Evolutionary conservation across 2,888 invertebrate species (phyloP).

Genomic region (Teinopalpus imperialis): DNA sequence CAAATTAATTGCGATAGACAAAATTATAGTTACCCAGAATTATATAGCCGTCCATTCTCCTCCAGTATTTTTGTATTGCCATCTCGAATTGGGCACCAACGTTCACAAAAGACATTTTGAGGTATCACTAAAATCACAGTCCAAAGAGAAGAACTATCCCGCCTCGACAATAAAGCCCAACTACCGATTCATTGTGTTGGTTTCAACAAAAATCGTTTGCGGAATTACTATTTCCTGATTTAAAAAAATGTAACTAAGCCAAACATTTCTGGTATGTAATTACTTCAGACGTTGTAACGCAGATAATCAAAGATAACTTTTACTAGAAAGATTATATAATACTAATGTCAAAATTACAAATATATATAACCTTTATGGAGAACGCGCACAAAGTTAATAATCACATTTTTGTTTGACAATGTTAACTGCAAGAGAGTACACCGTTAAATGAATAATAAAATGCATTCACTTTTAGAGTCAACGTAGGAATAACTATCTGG

Average conservation of each 20-base stretch:
- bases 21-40: slow-evolving; percentile 50
- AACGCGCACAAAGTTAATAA: slow-evolving; percentile 9
- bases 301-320: background rate
- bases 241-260: slow-evolving; percentile 1
- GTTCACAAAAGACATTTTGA: slow-evolving; percentile 28
- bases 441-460: slow-evolving; percentile 13
- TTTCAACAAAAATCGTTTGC: slow-evolving; percentile 11
- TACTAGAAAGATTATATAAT: background rate
- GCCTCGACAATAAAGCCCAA: background rate
- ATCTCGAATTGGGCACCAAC: slow-evolving; percentile 48
- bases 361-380: background rate
- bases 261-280: slow-evolving; percentile 15
- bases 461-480: slow-evolving; percentile 19
- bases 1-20: background rate
- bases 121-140: slow-evolving; percentile 6
- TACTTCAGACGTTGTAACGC: no score
- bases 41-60: slow-evolving; percentile 58
- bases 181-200: slow-evolving; percentile 13
- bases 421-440: background rate
- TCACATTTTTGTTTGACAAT: slow-evolving; percentile 11
- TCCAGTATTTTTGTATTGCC: slow-evolving; percentile 49
- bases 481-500: slow-evolving; percentile 5
- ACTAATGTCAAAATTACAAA: background rate
- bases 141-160: slow-evolving; percentile 9
- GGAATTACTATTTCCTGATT: slow-evolving; percentile 15